phyloP scores from a whole-genome alignment of 2,113 vertebrate genomes.

The Halichoeres trimaculatus region DNA sequence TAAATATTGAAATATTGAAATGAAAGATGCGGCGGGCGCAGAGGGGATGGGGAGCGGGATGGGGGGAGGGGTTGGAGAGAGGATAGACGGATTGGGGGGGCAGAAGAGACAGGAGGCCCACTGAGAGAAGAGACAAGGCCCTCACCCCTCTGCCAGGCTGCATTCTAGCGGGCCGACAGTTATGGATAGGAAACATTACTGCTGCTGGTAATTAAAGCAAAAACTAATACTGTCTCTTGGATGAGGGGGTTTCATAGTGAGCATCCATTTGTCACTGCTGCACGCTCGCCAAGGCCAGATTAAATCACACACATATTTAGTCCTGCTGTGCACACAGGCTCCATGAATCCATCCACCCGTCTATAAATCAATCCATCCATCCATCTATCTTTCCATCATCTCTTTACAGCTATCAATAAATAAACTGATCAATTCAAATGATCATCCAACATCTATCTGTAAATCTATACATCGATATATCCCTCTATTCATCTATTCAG shows the following conservation, averaged over 20 bases:
- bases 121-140: constrained; percentile 96
- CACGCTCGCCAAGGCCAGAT: constrained; percentile 86
- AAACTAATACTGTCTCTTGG: constrained; percentile 97
- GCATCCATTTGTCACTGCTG: constrained; percentile 94
- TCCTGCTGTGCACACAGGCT: constrained; percentile 63
- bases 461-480: too few species aligned
- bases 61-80: constrained; percentile 79
- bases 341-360: constrained; percentile 36
- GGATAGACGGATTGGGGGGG: constrained; percentile 68
- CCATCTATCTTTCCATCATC: constrained; percentile 17
- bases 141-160: constrained; percentile 91
- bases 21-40: constrained; percentile 87
- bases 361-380: constrained; percentile 25
- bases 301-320: constrained; percentile 89
- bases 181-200: constrained; percentile 99
- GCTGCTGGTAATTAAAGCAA: constrained; percentile 97
- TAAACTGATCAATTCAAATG: neutral
- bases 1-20: constrained; percentile 99
- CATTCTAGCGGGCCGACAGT: constrained; percentile 94
- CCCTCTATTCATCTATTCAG: too few species aligned
- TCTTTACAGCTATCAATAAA: constrained; percentile 5
- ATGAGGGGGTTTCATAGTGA: constrained; percentile 89
- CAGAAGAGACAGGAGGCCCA: constrained; percentile 89
- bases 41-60: constrained; percentile 78
- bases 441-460: neutral